Base-by-base conservation (phyloP, 2,888 invertebrate species). In the Melinaea menophilus region DNA sequence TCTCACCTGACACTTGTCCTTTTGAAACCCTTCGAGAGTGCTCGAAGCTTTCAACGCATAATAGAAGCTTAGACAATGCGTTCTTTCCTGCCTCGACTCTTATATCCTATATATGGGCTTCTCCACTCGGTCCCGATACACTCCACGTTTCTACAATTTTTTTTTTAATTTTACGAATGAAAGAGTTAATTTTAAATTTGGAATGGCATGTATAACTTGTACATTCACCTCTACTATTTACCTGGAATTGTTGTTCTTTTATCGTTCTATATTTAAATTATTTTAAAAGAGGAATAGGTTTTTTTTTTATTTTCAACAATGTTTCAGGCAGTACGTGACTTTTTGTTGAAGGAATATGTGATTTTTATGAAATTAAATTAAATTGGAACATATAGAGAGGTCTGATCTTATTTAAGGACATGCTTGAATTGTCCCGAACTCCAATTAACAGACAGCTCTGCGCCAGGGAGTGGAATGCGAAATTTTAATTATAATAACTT, bases 31-130 rank as follows among this genome's bases (percentile, higher is more conserved):
- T 63, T 68, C 59, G 61, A 66, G 63, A 62, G 51, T 62, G 34
- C 68, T 68, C 55, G 56, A 64, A 64, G 58, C 66, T 64, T 68
- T 56, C 64, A 55, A 45, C 58, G 58, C 60, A 58, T 62, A 62
- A 59, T 59, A 56, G 68, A 58, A 60, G 55, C 56, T 56, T 61
- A 63, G 68, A 68, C 68, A 68, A 66, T 66, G 64, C 56, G 46
- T 61, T 59, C 60, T 51, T 58, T 41, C 58, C 56, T 58, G 37
- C 54, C 56, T 62, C 33, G 51, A 34, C 31, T 62, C 45, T 45
- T 41, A 41, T 57, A 34, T 58, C 54, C 57, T 57, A 57, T 45
- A 22, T 22, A 22, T 37, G 45, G 45, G 22, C 41, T 57, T 34
- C 31, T 56, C 9, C 48, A 41, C 46, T 48, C 13, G 9, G 4